Percentiles rank a stretch among this genome's conserved stretches.
These are phyloP conservation scores for Caenorhabditis japonica DNA, from an alignment of 2,888 invertebrate genomes.

Conservation along the genomic window DNA sequence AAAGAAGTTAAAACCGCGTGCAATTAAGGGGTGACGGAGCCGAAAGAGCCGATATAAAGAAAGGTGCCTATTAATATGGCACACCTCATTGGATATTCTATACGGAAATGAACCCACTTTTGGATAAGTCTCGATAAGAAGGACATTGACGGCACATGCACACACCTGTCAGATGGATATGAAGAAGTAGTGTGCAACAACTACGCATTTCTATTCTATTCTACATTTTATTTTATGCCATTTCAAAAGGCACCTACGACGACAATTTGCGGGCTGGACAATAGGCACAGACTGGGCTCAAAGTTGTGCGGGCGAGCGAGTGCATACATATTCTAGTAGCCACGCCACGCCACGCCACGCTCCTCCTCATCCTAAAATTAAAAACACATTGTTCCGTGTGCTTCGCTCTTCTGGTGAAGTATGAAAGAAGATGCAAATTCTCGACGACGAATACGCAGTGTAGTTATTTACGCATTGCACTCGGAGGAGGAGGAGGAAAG, in stretches of 20 bases:
- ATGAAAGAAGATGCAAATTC: slow-evolving; percentile 28
- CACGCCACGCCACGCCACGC: no score
- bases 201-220: slow-evolving; percentile 16
- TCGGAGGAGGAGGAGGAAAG: slow-evolving; percentile 5
- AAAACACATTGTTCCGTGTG: slow-evolving; percentile 43
- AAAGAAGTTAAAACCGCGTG: slow-evolving; percentile 17
- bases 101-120: slow-evolving; percentile 28
- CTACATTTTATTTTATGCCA: no score
- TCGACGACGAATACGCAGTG: slow-evolving; percentile 33
- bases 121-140: slow-evolving; percentile 37
- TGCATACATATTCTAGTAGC: slow-evolving; percentile 40
- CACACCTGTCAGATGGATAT: no score
- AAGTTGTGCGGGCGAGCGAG: slow-evolving; percentile 31
- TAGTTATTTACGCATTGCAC: slow-evolving; percentile 42
- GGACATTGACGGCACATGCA: slow-evolving; percentile 25
- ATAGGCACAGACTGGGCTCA: slow-evolving; percentile 1
- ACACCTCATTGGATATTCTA: slow-evolving; percentile 42
- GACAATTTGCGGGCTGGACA: slow-evolving; percentile 31
- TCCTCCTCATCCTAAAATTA: no score
- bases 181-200: not conserved
- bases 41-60: slow-evolving; percentile 1
- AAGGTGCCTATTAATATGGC: slow-evolving; percentile 27
- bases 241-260: slow-evolving; percentile 15
- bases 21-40: slow-evolving; percentile 14
- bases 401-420: not conserved